These are phyloP conservation scores for Tipula confusa DNA, from an alignment of 2,888 invertebrate species.

Conservation along the genomic window DNA sequence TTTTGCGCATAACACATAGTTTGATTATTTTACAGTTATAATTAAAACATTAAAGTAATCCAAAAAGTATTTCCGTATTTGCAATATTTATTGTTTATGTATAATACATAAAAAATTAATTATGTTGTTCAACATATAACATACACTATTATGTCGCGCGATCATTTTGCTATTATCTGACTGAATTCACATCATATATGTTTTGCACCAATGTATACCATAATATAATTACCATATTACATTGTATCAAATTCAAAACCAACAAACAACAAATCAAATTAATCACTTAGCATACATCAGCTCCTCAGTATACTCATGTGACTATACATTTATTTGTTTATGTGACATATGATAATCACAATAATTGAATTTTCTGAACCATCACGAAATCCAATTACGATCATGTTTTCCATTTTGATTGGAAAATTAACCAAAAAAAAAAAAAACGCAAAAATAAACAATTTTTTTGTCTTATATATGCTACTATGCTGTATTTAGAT, in stretches of 20 bases:
- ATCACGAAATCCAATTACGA: not conserved
- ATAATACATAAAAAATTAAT: no score
- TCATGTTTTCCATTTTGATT: slow-evolving; percentile 20
- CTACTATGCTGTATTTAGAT: not conserved
- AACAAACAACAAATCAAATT: not conserved
- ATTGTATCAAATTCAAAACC: not conserved
- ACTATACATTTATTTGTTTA: not conserved
- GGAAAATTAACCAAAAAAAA: not conserved
- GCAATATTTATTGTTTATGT: no score
- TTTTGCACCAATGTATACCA: not conserved
- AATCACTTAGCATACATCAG: not conserved
- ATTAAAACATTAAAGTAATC: no score
- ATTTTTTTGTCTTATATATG: not conserved
- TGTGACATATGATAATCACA: slow-evolving; percentile 20
- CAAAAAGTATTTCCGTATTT: no score
- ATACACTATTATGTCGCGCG: no score
- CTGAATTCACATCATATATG: not conserved
- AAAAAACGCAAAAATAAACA: not conserved
- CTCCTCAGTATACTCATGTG: not conserved
- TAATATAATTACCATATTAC: not conserved
- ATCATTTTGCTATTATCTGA: not conserved
- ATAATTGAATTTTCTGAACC: slow-evolving; percentile 12
- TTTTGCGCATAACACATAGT: no score
- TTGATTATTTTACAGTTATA: no score
- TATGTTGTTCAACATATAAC: no score